phyloP scores from a whole-genome alignment of 2,113 vertebrate genomes.

The Platichthys stellatus region DNA sequence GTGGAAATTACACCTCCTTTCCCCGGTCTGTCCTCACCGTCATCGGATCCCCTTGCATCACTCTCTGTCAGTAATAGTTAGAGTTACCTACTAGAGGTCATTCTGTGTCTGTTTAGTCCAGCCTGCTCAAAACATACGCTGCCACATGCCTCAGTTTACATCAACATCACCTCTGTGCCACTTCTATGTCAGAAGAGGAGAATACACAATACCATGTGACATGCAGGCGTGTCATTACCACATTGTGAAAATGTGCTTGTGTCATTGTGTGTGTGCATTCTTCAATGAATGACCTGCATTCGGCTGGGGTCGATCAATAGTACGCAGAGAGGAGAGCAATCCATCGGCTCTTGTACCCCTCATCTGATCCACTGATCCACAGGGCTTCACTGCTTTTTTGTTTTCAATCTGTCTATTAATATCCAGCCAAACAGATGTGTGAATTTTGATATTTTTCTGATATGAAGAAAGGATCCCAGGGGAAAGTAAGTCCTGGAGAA shows the following conservation, averaged over 20 bases:
- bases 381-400: background rate
- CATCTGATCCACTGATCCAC: too few relatives aligned
- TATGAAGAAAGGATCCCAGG: background rate
- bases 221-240: background rate
- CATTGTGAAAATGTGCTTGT: background rate
- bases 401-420: background rate
- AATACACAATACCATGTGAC: background rate
- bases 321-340: constrained; percentile 20
- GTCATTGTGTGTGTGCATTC: constrained; percentile 8
- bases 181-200: background rate
- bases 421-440: too few relatives aligned
- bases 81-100: constrained; percentile 41
- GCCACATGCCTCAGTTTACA: background rate
- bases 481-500: too few relatives aligned
- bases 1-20: background rate
- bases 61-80: constrained; percentile 16
- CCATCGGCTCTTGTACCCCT: background rate
- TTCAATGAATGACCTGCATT: constrained; percentile 32
- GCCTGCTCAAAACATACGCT: constrained; percentile 21
- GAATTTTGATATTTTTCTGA: background rate
- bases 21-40: constrained; percentile 4
- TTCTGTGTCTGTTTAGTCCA: constrained; percentile 6
- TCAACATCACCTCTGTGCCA: constrained; percentile 4
- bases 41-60: constrained; percentile 26
- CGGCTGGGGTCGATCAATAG: constrained; percentile 47